Conservation (phyloP, 2,888 invertebrate genomes). For the Barypeithes pellucidus region DNA sequence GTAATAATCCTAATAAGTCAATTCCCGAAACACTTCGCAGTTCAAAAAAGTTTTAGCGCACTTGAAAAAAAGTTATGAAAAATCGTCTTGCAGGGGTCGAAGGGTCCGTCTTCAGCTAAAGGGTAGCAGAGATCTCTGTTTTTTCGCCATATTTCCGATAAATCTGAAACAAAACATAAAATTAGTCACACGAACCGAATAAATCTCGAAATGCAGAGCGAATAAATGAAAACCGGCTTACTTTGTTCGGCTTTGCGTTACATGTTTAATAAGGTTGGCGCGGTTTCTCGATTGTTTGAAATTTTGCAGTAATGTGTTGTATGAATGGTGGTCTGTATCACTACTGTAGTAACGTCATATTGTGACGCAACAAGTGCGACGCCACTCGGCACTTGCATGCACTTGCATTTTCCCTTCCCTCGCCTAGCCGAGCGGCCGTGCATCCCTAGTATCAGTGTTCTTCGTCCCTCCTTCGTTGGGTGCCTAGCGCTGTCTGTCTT, state of each 20-base stretch:
- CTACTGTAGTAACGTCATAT: constrained; percentile 69
- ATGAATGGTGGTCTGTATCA: constrained; percentile 68
- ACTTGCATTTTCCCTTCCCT: constrained; percentile 71
- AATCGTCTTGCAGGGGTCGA: constrained; percentile 25
- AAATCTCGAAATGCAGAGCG: constrained; percentile 31
- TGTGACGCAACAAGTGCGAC: constrained; percentile 73
- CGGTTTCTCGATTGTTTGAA: constrained; percentile 60
- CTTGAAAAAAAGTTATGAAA: constrained; percentile 30
- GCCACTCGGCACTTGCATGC: constrained; percentile 71
- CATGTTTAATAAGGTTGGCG: constrained; percentile 62
- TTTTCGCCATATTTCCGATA: constrained; percentile 60
- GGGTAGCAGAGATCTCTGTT: constrained; percentile 53
- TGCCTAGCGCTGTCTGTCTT: constrained; percentile 59
- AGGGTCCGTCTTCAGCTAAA: constrained; percentile 52
- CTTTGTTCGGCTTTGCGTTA: constrained; percentile 58
- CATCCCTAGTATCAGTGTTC: constrained; percentile 60
- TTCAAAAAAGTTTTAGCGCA: constrained; percentile 34
- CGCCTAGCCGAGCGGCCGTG: constrained; percentile 63
- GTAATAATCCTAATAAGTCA: constrained; percentile 17
- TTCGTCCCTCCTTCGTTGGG: constrained; percentile 51
- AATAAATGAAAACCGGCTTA: constrained; percentile 59
- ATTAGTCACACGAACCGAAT: constrained; percentile 40
- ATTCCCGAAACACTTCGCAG: constrained; percentile 25
- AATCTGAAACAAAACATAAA: constrained; percentile 58
- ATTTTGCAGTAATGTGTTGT: constrained; percentile 65